phyloP scores from a whole-genome alignment of 2,797 vertebrate genomes.

The Gadopsis bispinosus region DNA sequence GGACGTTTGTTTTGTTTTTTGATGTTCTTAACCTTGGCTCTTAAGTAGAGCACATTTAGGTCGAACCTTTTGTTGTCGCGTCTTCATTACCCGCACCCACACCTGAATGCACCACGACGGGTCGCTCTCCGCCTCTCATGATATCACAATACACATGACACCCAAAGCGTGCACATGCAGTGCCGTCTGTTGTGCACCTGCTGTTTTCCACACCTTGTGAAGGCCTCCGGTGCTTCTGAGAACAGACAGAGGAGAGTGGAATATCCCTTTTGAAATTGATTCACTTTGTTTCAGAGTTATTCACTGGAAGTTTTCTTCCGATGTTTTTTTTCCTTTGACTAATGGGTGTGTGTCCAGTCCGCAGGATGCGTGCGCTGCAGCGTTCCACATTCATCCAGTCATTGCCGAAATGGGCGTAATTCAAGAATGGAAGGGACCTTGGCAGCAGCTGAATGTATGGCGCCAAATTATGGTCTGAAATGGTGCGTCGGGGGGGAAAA shows the following conservation, averaged over 20 bases:
- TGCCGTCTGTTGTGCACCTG: conserved; percentile 33
- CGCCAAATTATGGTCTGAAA: conserved; percentile 7
- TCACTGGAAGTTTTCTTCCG: not conserved
- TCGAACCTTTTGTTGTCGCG: too few relatives aligned
- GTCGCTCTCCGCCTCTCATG: too few relatives aligned
- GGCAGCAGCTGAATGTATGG: conserved; percentile 3
- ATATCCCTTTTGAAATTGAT: not conserved
- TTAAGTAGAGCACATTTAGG: too few relatives aligned
- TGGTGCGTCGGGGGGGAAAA: not conserved
- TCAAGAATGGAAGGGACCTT: conserved; percentile 12
- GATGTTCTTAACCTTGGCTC: too few relatives aligned
- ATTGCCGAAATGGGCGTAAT: conserved; percentile 25
- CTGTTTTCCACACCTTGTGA: conserved; percentile 31
- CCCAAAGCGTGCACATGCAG: not conserved
- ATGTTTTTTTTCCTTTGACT: not conserved
- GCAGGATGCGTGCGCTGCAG: conserved; percentile 8
- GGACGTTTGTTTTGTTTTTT: too few relatives aligned
- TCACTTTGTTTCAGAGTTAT: not conserved
- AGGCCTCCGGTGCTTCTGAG: conserved; percentile 35
- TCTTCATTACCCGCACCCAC: too few relatives aligned
- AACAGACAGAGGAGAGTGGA: not conserved
- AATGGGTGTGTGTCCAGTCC: not conserved
- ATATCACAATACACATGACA: not conserved
- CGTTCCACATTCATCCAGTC: conserved; percentile 21
- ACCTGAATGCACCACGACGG: too few relatives aligned